Evolutionary conservation across 2,888 invertebrate species (phyloP), one percentile per base, ranked within the genome.

Genomic region (Archips crataeganus): DNA sequence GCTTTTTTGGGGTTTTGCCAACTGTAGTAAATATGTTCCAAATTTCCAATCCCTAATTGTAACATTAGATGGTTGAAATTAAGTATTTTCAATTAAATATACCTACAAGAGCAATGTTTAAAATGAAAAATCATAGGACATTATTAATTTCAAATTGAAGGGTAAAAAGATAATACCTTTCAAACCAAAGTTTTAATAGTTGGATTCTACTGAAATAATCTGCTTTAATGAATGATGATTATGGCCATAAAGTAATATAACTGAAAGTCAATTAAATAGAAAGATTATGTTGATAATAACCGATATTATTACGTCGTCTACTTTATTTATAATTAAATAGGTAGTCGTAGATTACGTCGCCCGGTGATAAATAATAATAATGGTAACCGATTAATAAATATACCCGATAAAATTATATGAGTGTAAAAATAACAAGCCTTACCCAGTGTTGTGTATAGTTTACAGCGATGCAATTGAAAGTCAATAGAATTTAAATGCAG

Each of bases 401-500:
- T 49, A 47, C 6, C 15, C 39, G n/a, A 15, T 4, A 36, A 65
- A 15, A 36, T 65, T 65, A 15, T 15, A 69, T 45, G 4, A 39
- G 59, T 47, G 6, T 59, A 57, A 64, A 45, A 57, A 36, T 63
- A 63, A 11, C 11, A 11, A 8, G 6, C 9, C 74, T 74, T 74
- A 74, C 74, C 73, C 11, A 64, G 64, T 60, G 15, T 60, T 45
- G 51, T 69, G 49, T 49, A 73, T 63, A 42, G 47, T 64, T 59
- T 59, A 57, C 51, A 61, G 64, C 54, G 23, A 34, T 65, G 60
- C 64, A 64, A 74, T 70, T 65, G 60, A 61, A 74, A 42, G 60
- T 59, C 63, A 70, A 65, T 70, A 64, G 64, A 70, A 74, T 74
- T 63, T 51, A 59, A 73, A 73, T 69, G 61, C 61, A 45, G 70